These are phyloP conservation scores for Galago senegalensis DNA, from an alignment of 2,797 vertebrate genomes.

Conservation along the genomic window DNA sequence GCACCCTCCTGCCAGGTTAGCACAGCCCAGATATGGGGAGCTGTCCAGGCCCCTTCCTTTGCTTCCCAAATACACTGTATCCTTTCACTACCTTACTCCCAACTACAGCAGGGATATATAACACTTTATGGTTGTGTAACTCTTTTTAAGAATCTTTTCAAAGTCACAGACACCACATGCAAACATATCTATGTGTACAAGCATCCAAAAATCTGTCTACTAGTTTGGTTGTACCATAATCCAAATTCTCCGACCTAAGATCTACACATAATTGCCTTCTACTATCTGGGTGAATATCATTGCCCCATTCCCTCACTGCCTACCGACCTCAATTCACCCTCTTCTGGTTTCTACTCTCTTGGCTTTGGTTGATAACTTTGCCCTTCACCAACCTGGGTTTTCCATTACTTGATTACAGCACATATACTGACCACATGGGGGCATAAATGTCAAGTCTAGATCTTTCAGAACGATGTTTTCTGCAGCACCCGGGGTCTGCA, in stretches of 20 bases:
- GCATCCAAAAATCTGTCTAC: neutral
- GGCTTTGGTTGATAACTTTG: neutral
- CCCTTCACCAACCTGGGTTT: neutral
- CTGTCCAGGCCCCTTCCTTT: neutral
- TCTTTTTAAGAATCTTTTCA: conserved; percentile 8
- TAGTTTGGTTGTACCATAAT: neutral
- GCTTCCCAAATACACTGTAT: neutral
- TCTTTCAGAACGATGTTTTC: neutral
- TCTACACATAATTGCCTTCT: neutral
- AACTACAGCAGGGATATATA: too few relatives aligned
- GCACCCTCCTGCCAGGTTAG: neutral
- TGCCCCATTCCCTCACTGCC: too few relatives aligned
- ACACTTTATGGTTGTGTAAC: neutral
- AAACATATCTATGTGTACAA: neutral
- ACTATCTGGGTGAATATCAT: neutral
- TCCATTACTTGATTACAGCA: neutral
- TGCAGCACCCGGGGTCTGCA: neutral
- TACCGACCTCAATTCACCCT: neutral
- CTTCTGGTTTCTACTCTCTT: neutral
- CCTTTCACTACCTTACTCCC: neutral
- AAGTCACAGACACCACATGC: neutral
- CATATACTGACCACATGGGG: neutral
- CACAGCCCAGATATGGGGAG: neutral
- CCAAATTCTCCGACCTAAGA: neutral
- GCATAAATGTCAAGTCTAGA: neutral